A percentile compares a stretch with the other conserved stretches of the same genome.
Conservation (phyloP, 2,888 invertebrate genomes). For the Rhingia rostrata region DNA sequence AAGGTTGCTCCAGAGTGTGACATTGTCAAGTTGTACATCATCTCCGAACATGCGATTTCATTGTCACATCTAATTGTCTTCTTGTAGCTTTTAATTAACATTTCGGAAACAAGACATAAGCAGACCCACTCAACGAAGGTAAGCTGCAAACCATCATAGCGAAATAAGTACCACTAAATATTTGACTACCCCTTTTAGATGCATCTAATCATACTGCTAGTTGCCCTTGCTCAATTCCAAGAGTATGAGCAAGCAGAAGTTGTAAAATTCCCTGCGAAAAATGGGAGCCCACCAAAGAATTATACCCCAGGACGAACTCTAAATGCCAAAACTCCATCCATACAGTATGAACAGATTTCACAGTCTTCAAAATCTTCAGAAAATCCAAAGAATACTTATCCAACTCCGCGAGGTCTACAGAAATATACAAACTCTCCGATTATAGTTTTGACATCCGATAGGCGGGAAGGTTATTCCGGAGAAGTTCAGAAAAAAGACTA, state of each 20-base stretch:
- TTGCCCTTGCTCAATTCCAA: slow-evolving; percentile 1
- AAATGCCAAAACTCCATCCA: not conserved
- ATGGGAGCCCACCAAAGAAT: not conserved
- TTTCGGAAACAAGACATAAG: not conserved
- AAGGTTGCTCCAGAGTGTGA: not conserved
- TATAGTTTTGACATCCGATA: not conserved
- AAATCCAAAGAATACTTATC: not conserved
- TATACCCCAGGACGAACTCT: not conserved
- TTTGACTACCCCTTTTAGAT: slow-evolving; percentile 25
- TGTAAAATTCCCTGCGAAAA: not conserved
- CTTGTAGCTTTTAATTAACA: not conserved
- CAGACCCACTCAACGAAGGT: slow-evolving; percentile 9
- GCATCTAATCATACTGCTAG: slow-evolving; percentile 13
- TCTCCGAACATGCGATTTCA: not conserved
- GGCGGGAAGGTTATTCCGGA: not conserved
- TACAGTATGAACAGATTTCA: not conserved
- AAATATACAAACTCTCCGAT: not conserved
- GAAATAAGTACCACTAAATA: not conserved
- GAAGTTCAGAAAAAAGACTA: not conserved
- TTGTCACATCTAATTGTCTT: not conserved
- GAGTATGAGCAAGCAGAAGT: not conserved
- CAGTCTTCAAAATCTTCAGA: not conserved
- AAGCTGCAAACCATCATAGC: not conserved
- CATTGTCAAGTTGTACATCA: not conserved
- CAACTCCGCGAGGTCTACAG: not conserved